phyloP scores from a whole-genome alignment of 2,797 vertebrate species.

The Peromyscus eremicus region DNA sequence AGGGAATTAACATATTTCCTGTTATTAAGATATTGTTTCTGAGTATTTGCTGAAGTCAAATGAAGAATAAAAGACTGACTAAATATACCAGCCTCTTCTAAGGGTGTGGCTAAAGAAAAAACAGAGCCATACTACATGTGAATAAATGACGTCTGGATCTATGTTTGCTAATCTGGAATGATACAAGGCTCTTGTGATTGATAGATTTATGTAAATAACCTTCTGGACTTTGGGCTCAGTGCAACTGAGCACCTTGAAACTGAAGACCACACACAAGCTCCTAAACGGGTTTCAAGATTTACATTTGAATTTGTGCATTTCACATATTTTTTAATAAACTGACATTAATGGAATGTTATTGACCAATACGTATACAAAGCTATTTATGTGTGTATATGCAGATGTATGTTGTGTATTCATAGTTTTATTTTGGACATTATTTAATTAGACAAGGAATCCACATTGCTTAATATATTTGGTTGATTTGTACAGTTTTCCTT shows the following conservation, averaged over 20 bases:
- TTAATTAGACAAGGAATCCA: conserved; percentile 19
- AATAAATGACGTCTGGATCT: neutral
- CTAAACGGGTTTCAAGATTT: neutral
- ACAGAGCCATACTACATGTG: neutral
- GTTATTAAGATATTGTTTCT: neutral
- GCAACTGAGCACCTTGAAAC: neutral
- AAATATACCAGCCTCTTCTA: neutral
- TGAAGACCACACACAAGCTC: accelerated
- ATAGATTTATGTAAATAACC: conserved; percentile 42
- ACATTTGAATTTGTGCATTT: neutral
- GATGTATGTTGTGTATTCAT: neutral
- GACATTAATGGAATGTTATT: neutral
- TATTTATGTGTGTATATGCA: neutral
- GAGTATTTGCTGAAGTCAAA: neutral
- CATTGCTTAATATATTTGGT: neutral
- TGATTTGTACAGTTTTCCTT: neutral
- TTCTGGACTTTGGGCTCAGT: conserved; percentile 2
- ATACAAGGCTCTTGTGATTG: neutral
- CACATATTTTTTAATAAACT: neutral
- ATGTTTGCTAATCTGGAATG: neutral
- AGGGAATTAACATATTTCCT: neutral
- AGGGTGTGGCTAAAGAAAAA: neutral
- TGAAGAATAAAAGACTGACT: neutral
- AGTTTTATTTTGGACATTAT: neutral
- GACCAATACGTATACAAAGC: neutral